Evolutionary conservation across 2,113 vertebrate genomes (phyloP), one percentile per base, ranked within the genome.

Genomic region (Noctilio leporinus): DNA sequence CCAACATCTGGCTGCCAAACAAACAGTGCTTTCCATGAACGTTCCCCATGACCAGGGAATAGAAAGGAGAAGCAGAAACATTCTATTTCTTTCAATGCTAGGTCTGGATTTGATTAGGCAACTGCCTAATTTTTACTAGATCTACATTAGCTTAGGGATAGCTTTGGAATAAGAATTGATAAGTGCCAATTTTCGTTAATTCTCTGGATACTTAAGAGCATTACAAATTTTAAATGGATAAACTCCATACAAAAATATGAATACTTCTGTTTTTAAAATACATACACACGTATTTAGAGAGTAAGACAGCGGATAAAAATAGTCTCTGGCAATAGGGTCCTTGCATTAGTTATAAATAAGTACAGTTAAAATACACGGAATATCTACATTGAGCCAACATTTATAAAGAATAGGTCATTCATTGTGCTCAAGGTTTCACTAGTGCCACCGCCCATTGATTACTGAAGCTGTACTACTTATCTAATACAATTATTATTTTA

Each of bases 21-120:
- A 64, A 47, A 67, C n/a, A 93, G 78, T 62, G 89, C 75, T 87
- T 95, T 83, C 90, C 86, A 82, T 67, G 67, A 89, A 75, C 7
- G 17, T 83, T 70, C 65, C 64, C 81, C 76, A 81, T 80, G 85
- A 89, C 78, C 53, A 65, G 70, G 53, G 65, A 80, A 59, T 20
- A 59, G 70, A 80, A 89, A 95, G 45, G 75, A 95, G 83, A 91
- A 91, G 77, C 72, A 97, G 92, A 95, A 87, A 33, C 62, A 33
- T 72, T 86, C 90, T 93, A 2, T 77, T 94, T 78, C 24, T 69
- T 91, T 86, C 65, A 75, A 49, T n/a, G 19, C 35, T 53, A 10
- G 47, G 76, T 89, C 82, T 92, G 93, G 49, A 92, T 96, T 91
- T 89, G 53, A 92, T 96, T 88, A 94, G 94, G 62, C 26, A 62